Base-by-base conservation (phyloP, 1,140 invertebrate genomes). In the Laupala kohalensis region DNA sequence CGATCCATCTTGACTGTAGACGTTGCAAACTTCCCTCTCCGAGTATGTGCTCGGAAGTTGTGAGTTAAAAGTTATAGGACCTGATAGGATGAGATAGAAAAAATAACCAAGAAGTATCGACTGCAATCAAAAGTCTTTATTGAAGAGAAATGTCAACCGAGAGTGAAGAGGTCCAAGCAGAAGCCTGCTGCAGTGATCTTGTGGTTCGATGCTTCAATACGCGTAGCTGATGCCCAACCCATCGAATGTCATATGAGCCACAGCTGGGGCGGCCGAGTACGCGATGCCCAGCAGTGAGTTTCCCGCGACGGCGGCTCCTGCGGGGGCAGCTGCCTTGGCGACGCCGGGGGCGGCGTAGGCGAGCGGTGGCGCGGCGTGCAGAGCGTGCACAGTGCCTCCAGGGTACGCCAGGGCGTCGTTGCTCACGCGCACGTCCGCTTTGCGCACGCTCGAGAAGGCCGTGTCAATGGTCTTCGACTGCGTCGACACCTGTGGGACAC, bases 261-360 rank as follows among this genome's bases (percentile, higher is more conserved):
- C 88, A 23, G 86, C 85, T 3, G 87, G 85, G 4, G 87, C 87
- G 25, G 87, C 86, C 1, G 86, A 88, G 77, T 88, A 87, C 27
- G 64, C 70, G 62, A 84, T 82, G 70, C 84, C 83, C 23, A 84
- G 76, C n/a, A 84, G 79, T 13, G 70, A 65, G 28, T 29, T 53
- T 66, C 28, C 25, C 63, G 66, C 53, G 68, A 53, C 13, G 53
- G 26, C 67, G 37, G 71, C 53, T 19, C 67, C 65, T 72, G 72
- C 73, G 69, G 67, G 69, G 28, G 72, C 72, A 25, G 70, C 65
- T 69, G 74, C 72, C 72, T 74, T 70, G 30, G 75, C 74, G 70
- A 6, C 6, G 25, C 75, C 73, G 65, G 75, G 74, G 64, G 74
- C 71, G 30, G 76, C 73, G 30, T 76, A 71, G 30, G 74, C 71